Percentiles rank a stretch among this genome's conserved stretches.
These are phyloP conservation scores for Hoplostethus atlanticus DNA, from an alignment of 2,797 vertebrate species.

Conservation along the genomic window DNA sequence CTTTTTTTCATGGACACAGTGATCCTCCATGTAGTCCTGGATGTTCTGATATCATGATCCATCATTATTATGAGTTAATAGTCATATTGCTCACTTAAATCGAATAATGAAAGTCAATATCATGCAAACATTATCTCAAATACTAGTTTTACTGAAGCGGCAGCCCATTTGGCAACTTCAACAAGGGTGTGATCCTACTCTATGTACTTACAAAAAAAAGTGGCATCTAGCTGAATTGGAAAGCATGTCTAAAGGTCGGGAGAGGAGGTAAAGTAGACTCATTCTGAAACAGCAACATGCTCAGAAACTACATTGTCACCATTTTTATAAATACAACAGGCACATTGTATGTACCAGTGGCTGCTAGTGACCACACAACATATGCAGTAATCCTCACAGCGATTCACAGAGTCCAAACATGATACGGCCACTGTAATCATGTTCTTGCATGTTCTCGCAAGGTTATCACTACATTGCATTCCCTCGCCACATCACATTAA, in stretches of 20 bases:
- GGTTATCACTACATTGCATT: neutral
- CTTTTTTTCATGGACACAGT: conserved; percentile 2
- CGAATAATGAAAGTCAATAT: conserved; percentile 59
- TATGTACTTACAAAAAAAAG: conserved; percentile 51
- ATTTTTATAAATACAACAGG: conserved; percentile 58
- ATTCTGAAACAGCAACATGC: conserved; percentile 63
- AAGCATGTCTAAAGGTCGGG: conserved; percentile 46
- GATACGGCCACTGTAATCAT: conserved; percentile 16
- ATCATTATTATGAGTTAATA: conserved; percentile 21
- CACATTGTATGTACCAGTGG: conserved; percentile 41
- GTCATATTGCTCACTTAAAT: conserved; percentile 48
- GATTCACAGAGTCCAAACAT: conserved; percentile 23
- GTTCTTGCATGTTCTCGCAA: conserved; percentile 19
- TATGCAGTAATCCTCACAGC: conserved; percentile 22
- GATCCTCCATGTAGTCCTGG: conserved; percentile 5
- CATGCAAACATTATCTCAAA: conserved; percentile 71
- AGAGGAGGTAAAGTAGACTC: conserved; percentile 41
- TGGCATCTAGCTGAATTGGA: conserved; percentile 50
- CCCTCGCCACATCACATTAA: conserved; percentile 10
- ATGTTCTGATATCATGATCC: conserved; percentile 6
- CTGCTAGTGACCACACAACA: conserved; percentile 34
- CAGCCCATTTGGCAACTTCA: conserved; percentile 21
- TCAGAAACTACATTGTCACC: conserved; percentile 53
- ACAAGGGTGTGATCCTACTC: conserved; percentile 45
- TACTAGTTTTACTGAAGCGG: conserved; percentile 58